phyloP scores from a whole-genome alignment of 2,797 vertebrate genomes.

The Helarctos malayanus region DNA sequence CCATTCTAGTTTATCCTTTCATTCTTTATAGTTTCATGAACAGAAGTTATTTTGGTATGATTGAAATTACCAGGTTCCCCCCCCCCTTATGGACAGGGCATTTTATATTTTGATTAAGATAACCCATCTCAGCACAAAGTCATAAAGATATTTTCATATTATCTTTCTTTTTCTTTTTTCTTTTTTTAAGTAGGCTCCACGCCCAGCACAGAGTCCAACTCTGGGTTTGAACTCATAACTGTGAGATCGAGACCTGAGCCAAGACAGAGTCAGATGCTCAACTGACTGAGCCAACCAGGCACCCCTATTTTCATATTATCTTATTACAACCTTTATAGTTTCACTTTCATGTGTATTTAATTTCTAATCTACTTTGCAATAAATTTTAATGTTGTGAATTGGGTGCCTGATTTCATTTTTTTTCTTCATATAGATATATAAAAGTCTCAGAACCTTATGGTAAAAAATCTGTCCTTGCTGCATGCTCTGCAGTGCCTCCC shows the following conservation, averaged over 20 bases:
- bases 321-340: background rate
- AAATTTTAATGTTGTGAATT: background rate
- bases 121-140: background rate
- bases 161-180: background rate
- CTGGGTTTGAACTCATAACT: background rate
- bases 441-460: background rate
- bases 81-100: background rate
- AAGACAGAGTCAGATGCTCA: background rate
- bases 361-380: slow-evolving; percentile 18
- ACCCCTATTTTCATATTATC: background rate
- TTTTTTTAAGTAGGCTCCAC: background rate
- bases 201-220: background rate
- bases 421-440: background rate
- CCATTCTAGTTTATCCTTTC: background rate
- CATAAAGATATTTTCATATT: background rate
- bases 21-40: background rate
- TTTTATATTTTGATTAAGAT: slow-evolving; percentile 35
- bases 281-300: background rate
- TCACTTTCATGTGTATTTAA: background rate
- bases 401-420: background rate
- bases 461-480: background rate
- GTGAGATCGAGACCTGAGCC: background rate
- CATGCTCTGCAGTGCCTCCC: background rate
- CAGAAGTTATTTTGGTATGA: slow-evolving; percentile 11
- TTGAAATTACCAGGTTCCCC: background rate